Percentiles rank a stretch among this genome's conserved stretches.
Evolutionary conservation across 2,888 invertebrate species (phyloP).

Genomic region (Yponomeuta cagnagella): DNA sequence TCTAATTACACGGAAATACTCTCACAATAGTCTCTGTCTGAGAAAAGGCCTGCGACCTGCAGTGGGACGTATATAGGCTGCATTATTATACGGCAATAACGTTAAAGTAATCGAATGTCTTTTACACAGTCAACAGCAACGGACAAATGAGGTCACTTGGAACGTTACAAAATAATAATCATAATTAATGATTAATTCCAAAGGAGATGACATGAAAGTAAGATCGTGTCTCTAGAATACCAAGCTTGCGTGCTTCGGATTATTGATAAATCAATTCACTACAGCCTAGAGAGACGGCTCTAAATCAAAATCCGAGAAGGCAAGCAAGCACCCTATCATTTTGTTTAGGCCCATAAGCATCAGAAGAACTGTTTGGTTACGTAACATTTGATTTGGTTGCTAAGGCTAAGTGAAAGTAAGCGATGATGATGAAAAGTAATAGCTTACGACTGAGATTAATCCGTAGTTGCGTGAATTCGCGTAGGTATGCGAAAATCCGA

Average conservation of each 20-base stretch:
- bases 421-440: too few species aligned
- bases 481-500: too few species aligned
- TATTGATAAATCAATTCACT: conserved; percentile 74
- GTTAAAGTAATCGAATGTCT: not conserved
- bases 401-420: too few species aligned
- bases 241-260: conserved; percentile 64
- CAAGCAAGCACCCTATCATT: conserved; percentile 43
- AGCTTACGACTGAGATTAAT: too few species aligned
- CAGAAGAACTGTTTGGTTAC: not conserved
- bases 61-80: too few species aligned
- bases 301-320: conserved; percentile 56
- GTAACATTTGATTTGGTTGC: not conserved
- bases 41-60: too few species aligned
- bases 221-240: conserved; percentile 68
- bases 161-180: conserved; percentile 15
- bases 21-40: too few species aligned
- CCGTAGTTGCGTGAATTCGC: too few species aligned
- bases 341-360: conserved; percentile 60
- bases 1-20: too few species aligned
- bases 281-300: conserved; percentile 55
- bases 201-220: conserved; percentile 43
- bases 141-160: not conserved
- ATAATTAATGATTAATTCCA: conserved; percentile 70
- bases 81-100: too few species aligned
- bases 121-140: not conserved